Base-by-base conservation (phyloP, 2,113 vertebrate species). In the Capreolus pygargus region DNA sequence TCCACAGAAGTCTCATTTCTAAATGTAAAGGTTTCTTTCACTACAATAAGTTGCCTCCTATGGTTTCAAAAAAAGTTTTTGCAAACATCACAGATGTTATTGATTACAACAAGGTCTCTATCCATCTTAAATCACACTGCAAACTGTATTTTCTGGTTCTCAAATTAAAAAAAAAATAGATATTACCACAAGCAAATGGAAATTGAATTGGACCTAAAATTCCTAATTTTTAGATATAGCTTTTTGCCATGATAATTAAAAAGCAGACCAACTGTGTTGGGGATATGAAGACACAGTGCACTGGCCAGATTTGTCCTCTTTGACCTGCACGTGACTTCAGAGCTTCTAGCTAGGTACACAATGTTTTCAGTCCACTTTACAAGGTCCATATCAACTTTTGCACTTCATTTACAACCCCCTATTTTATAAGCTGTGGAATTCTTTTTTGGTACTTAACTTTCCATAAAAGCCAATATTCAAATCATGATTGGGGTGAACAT, bases 381-480 rank as follows among this genome's bases (percentile, higher is more conserved):
- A 96, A 70, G 50, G 33, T 98, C 94, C 89, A 55, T 83, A 92
- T 3, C 81, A 58, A 95, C 83, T 87, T 96, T 94, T 85, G 52
- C 76, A 93, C 86, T 33, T 98, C 95, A 97, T 92, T 97, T 95
- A 98, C 19, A 55, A 87, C 55, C 78, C 47, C 52, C 83, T 97
- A 81, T 88, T 33, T 94, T 89, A 96, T 30, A 95, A 98, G 58
- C 54, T 87, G 36, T 93, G 58, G 95, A 95, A 97, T 87, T 97
- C 27, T 95, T 95, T 92, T 55, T 94, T 13, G 7, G 19, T 96
- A 96, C 70, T 95, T 94, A 91, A 86, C 17, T 86, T 89, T 57
- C 55, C 36, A 17, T 97, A 36, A 96, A 98, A 97, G 96, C 33
- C 95, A 97, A 92, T 61, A 98, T 30, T 98, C 61, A 94, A 11